Conservation (phyloP, 1,140 invertebrate genomes). For the Uloborus diversus region DNA sequence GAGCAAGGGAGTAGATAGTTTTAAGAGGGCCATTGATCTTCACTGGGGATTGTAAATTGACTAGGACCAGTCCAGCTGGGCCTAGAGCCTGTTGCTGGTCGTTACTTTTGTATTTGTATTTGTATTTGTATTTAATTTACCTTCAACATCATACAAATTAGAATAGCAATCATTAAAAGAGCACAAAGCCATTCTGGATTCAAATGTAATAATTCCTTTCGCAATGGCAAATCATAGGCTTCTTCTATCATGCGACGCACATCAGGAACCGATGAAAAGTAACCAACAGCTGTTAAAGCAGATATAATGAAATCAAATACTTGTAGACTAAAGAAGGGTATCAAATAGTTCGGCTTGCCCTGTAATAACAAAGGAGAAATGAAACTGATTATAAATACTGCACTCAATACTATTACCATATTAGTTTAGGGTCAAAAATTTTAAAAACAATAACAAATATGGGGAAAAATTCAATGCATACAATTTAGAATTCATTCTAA, state of each 20-base stretch:
- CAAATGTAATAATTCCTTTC: slow-evolving; percentile 75
- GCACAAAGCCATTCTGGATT: slow-evolving; percentile 76
- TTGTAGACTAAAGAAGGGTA: slow-evolving; percentile 89
- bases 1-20: no score
- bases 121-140: slow-evolving; percentile 69
- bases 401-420: no score
- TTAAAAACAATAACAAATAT: no score
- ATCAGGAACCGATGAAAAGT: slow-evolving; percentile 83
- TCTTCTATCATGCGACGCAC: slow-evolving; percentile 76
- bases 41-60: no score
- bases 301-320: slow-evolving; percentile 78
- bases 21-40: no score
- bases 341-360: slow-evolving; percentile 74
- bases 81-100: no score
- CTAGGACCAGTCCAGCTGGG: no score
- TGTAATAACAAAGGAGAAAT: no score
- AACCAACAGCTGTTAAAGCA: slow-evolving; percentile 78
- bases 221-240: slow-evolving; percentile 76
- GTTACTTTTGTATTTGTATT: no score
- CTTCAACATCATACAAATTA: slow-evolving; percentile 78
- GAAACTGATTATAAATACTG: background rate
- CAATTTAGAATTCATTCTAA: no score
- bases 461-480: no score
- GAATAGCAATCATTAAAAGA: slow-evolving; percentile 75
- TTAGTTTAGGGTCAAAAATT: no score